Evolutionary conservation across 2,888 invertebrate species (phyloP).

Genomic region (Thereva unica): DNA sequence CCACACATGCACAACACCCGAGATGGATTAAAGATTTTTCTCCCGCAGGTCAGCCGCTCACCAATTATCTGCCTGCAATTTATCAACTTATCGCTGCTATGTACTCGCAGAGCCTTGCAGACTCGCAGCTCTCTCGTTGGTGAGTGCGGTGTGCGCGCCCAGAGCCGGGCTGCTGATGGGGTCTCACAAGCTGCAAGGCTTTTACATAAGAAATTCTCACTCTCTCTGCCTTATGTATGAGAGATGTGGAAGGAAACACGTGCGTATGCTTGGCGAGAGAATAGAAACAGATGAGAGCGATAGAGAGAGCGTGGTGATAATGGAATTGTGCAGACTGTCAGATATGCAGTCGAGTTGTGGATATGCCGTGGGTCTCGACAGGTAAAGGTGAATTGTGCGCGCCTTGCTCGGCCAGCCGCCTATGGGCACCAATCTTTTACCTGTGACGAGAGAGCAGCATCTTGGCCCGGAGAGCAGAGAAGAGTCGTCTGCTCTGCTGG

Average conservation of each 20-base stretch:
- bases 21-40: conserved; percentile 1
- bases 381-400: conserved; percentile 11
- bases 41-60: conserved; percentile 7
- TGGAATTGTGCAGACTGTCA: background rate
- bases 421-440: background rate
- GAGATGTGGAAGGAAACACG: conserved; percentile 1
- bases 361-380: background rate
- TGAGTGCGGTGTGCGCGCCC: background rate
- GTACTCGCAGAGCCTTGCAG: conserved; percentile 3
- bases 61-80: conserved; percentile 35
- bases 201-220: too few species aligned
- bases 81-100: conserved; percentile 17
- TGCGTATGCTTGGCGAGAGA: background rate
- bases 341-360: background rate
- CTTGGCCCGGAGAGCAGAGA: background rate
- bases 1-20: background rate
- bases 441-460: conserved; percentile 8
- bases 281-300: too few species aligned
- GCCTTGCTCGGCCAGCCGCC: background rate
- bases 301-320: background rate
- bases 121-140: conserved; percentile 5
- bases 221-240: too few species aligned
- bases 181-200: too few species aligned
- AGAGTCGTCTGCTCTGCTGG: background rate
- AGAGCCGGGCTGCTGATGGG: too few species aligned